Evolutionary conservation across 2,113 vertebrate genomes (phyloP).

Genomic region (Catharus minimus): DNA sequence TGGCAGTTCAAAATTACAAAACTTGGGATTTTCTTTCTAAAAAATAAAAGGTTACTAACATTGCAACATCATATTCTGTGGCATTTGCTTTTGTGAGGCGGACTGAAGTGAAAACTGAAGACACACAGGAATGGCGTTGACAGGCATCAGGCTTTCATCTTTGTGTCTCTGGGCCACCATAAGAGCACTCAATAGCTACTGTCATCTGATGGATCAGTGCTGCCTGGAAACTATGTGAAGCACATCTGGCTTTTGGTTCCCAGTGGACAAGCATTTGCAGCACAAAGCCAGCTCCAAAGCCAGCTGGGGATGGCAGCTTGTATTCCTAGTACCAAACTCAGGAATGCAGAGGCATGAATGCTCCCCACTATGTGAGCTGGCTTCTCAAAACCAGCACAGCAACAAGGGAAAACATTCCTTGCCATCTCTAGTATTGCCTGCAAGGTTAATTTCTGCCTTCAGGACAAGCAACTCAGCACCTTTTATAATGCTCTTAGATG

Average conservation of each 20-base stretch:
- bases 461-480: not conserved
- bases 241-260: slow-evolving; percentile 48
- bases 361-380: not conserved
- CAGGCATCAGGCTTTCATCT: slow-evolving; percentile 52
- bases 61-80: not conserved
- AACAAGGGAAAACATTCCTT: not conserved
- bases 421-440: not conserved
- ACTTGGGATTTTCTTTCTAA: not conserved
- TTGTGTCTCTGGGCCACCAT: slow-evolving; percentile 45
- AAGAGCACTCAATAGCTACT: slow-evolving; percentile 55
- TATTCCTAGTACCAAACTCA: slow-evolving; percentile 18
- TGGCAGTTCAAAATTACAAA: not conserved
- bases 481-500: not conserved
- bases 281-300: slow-evolving; percentile 25
- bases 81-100: slow-evolving; percentile 33
- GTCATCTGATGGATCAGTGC: slow-evolving; percentile 54
- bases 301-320: slow-evolving; percentile 5
- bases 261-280: not conserved
- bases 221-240: slow-evolving; percentile 53
- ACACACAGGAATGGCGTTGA: slow-evolving; percentile 30
- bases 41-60: slow-evolving; percentile 11
- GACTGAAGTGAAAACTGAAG: slow-evolving; percentile 35
- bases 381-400: not conserved
- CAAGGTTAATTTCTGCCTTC: not conserved
- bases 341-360: slow-evolving; percentile 5